phyloP scores from a whole-genome alignment of 1,140 invertebrate genomes.

The Meloidogyne exigua region DNA sequence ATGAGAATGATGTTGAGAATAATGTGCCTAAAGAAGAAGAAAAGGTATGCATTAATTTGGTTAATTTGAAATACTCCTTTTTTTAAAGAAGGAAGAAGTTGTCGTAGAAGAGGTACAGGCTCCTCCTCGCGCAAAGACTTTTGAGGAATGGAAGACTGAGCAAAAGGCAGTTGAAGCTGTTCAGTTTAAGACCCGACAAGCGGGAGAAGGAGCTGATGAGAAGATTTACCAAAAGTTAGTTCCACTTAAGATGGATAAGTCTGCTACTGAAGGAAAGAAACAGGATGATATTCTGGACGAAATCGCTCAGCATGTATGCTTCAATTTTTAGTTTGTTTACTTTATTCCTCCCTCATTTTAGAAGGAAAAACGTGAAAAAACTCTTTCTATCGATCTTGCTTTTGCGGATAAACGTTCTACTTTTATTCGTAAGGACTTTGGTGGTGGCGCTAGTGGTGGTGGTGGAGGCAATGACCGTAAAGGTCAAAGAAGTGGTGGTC shows the following conservation, averaged over 20 bases:
- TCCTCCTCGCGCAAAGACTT: slow-evolving; percentile 18
- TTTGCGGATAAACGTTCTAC: slow-evolving; percentile 19
- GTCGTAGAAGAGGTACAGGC: background rate
- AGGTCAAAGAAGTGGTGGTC: background rate
- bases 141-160: slow-evolving; percentile 25
- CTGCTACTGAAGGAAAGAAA: background rate
- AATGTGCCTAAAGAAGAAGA: background rate
- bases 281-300: slow-evolving; percentile 27
- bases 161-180: slow-evolving; percentile 21
- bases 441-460: slow-evolving; percentile 1
- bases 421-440: slow-evolving; percentile 1
- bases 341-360: background rate
- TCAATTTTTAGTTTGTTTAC: background rate
- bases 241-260: slow-evolving; percentile 36
- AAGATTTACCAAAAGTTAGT: slow-evolving; percentile 39
- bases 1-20: slow-evolving; percentile 13
- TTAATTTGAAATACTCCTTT: background rate
- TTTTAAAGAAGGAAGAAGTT: background rate
- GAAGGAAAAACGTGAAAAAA: slow-evolving; percentile 27
- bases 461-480: slow-evolving; percentile 6
- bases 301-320: slow-evolving; percentile 7
- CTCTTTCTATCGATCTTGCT: slow-evolving; percentile 7
- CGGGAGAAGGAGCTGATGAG: slow-evolving; percentile 36
- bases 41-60: slow-evolving; percentile 1
- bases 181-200: slow-evolving; percentile 38